These are phyloP conservation scores for Chelonus formosanus DNA, from an alignment of 2,888 invertebrate genomes.

Conservation along the genomic window DNA sequence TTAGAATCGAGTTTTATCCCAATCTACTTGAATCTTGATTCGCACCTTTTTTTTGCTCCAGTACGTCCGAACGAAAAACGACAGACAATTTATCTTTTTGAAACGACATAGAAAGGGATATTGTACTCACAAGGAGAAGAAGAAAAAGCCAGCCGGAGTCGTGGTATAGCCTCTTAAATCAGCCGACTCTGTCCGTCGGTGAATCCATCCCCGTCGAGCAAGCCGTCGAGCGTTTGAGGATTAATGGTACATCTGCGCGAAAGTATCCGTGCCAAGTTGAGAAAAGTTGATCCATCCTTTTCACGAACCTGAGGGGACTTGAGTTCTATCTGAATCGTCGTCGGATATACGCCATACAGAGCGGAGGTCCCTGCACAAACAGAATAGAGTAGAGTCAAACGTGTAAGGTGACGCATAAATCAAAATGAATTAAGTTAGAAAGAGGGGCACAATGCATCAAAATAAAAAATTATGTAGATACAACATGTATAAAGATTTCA, in stretches of 20 bases:
- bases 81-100: slow-evolving; percentile 21
- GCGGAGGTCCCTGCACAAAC: too few relatives aligned
- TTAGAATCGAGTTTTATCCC: slow-evolving; percentile 4
- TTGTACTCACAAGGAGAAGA: slow-evolving; percentile 7
- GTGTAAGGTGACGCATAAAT: slow-evolving; percentile 4
- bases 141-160: slow-evolving; percentile 6
- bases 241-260: slow-evolving; percentile 40
- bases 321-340: not conserved
- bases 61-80: slow-evolving; percentile 5
- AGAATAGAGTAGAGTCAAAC: too few relatives aligned
- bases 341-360: not conserved
- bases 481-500: too few relatives aligned
- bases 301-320: slow-evolving; percentile 16
- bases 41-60: slow-evolving; percentile 10
- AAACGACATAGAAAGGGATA: slow-evolving; percentile 18
- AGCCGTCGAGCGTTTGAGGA: slow-evolving; percentile 22
- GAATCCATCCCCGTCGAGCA: slow-evolving; percentile 36
- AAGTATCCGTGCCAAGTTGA: slow-evolving; percentile 37
- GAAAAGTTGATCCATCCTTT: slow-evolving; percentile 34
- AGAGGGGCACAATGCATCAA: too few relatives aligned
- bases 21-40: slow-evolving; percentile 17
- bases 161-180: slow-evolving; percentile 20
- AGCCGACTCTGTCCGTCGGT: slow-evolving; percentile 9
- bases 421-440: too few relatives aligned
- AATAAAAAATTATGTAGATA: too few relatives aligned